Percentiles rank a stretch among this genome's conserved stretches.
These are phyloP conservation scores for Steromphala cineraria DNA, from an alignment of 2,888 invertebrate species.

Conservation along the genomic window DNA sequence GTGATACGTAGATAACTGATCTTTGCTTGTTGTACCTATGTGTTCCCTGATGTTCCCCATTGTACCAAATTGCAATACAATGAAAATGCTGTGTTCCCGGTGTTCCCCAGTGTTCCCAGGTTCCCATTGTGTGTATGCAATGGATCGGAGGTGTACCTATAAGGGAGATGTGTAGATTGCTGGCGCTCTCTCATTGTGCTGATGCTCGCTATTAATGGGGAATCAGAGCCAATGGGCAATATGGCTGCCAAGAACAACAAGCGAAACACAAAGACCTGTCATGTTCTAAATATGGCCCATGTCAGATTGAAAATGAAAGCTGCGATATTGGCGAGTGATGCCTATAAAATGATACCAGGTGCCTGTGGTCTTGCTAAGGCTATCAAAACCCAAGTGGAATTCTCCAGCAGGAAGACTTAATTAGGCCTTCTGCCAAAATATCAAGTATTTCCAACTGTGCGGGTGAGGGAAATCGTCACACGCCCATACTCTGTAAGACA, in stretches of 20 bases:
- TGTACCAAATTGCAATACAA: too few relatives aligned
- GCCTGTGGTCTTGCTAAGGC: slow-evolving; percentile 20
- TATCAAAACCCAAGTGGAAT: slow-evolving; percentile 26
- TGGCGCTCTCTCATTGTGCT: background rate
- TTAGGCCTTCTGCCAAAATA: slow-evolving; percentile 30
- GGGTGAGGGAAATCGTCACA: slow-evolving; percentile 20
- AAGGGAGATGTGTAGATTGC: slow-evolving; percentile 1
- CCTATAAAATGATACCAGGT: slow-evolving; percentile 25
- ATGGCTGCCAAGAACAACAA: slow-evolving; percentile 16
- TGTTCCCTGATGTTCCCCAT: too few relatives aligned
- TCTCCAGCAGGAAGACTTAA: slow-evolving; percentile 26
- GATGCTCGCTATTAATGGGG: background rate
- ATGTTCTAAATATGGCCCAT: slow-evolving; percentile 28
- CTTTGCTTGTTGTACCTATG: too few relatives aligned
- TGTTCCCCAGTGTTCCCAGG: too few relatives aligned
- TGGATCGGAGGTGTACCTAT: too few relatives aligned
- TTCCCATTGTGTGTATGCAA: too few relatives aligned
- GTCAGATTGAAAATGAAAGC: slow-evolving; percentile 15
- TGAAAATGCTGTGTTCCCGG: too few relatives aligned
- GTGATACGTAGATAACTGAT: too few relatives aligned
- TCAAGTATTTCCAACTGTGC: slow-evolving; percentile 34
- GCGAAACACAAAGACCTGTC: slow-evolving; percentile 10
- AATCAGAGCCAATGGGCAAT: slow-evolving; percentile 8
- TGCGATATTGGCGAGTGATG: slow-evolving; percentile 1
- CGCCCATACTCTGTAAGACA: slow-evolving; percentile 24